phyloP scores from a whole-genome alignment of 2,797 vertebrate genomes.

The Prionace glauca region DNA sequence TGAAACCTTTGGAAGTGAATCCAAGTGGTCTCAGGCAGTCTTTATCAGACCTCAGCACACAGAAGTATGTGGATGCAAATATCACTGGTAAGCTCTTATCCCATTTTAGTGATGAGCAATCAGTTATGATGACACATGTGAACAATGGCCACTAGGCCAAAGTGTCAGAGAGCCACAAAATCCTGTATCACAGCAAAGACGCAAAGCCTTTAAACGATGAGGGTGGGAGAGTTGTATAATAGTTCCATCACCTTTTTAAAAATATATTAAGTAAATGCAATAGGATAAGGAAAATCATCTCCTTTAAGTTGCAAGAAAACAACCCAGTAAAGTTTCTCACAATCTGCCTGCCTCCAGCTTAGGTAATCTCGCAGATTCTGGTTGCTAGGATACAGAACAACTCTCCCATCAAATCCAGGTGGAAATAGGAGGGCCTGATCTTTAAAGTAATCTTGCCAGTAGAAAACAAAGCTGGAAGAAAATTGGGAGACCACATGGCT shows the following conservation, averaged over 20 bases:
- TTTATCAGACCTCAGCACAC: background rate
- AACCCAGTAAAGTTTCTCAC: slow-evolving; percentile 59
- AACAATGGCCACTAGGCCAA: background rate
- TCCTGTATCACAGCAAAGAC: background rate
- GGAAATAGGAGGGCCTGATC: slow-evolving; percentile 82
- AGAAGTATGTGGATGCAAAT: background rate
- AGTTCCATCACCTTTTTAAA: background rate
- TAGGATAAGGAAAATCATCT: background rate
- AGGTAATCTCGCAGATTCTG: slow-evolving; percentile 89
- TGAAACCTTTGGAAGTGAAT: background rate
- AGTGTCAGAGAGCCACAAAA: background rate
- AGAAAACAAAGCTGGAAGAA: slow-evolving; percentile 91
- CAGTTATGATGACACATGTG: background rate
- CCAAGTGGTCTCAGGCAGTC: background rate
- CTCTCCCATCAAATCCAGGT: slow-evolving; percentile 88
- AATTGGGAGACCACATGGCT: slow-evolving; percentile 94
- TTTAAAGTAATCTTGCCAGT: slow-evolving; percentile 87
- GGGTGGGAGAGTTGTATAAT: background rate
- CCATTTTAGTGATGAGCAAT: background rate
- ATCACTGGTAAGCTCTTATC: background rate
- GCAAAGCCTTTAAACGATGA: background rate
- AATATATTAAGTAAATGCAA: background rate
- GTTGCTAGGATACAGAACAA: slow-evolving; percentile 86
- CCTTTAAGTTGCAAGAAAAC: background rate
- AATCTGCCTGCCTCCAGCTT: slow-evolving; percentile 95